These are phyloP conservation scores for Aleadryas rufinucha DNA, from an alignment of 2,113 vertebrate species.

Conservation along the genomic window DNA sequence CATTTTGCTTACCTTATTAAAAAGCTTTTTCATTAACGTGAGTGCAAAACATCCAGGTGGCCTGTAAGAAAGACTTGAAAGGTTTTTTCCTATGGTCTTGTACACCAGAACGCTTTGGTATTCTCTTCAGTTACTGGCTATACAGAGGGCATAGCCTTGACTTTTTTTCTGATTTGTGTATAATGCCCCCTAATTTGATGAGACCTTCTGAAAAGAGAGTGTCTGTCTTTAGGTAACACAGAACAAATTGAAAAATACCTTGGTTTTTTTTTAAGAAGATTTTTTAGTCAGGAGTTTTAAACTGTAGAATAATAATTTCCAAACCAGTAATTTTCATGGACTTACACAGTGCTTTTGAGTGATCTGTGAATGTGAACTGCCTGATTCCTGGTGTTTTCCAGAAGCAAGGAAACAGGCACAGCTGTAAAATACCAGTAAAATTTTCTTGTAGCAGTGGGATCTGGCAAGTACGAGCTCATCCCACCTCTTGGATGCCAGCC, in stretches of 20 bases:
- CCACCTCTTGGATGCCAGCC: background rate
- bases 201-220: background rate
- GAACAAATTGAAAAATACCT: background rate
- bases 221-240: constrained; percentile 49
- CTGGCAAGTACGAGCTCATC: background rate
- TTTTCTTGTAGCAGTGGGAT: background rate
- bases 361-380: background rate
- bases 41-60: background rate
- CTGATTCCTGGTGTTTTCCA: background rate
- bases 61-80: background rate
- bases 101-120: background rate
- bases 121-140: background rate
- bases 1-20: background rate
- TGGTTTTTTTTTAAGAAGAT: background rate
- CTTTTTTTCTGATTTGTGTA: background rate
- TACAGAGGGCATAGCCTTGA: background rate
- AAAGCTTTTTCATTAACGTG: background rate
- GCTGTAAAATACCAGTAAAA: background rate
- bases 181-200: background rate
- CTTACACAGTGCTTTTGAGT: background rate
- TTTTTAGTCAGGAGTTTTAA: background rate
- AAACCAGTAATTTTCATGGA: background rate
- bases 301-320: background rate
- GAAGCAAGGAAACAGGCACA: background rate
- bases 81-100: background rate